phyloP scores from a whole-genome alignment of 2,888 invertebrate genomes.

The Spilosoma lubricipeda region DNA sequence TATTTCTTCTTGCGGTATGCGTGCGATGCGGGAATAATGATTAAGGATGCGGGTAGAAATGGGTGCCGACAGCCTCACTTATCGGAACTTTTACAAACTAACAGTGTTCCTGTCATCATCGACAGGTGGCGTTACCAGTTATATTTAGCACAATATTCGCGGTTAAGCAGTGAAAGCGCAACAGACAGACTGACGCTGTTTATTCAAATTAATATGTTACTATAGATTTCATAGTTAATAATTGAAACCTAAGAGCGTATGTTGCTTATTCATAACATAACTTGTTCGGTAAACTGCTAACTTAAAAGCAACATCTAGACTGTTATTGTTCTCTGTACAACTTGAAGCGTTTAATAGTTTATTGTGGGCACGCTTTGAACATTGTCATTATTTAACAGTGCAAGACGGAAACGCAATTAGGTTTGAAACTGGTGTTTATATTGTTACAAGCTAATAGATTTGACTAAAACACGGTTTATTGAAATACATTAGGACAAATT shows the following conservation, averaged over 20 bases:
- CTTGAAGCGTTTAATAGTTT: background rate
- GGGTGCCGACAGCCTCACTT: too few relatives aligned
- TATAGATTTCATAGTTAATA: background rate
- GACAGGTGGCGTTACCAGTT: too few relatives aligned
- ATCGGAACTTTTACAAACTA: too few relatives aligned
- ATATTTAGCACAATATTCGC: too few relatives aligned
- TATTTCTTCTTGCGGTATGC: too few relatives aligned
- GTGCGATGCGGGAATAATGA: too few relatives aligned
- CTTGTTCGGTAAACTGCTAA: background rate
- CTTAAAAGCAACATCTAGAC: conserved; percentile 30
- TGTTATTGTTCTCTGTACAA: conserved; percentile 43
- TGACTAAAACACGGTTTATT: background rate
- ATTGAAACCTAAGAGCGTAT: background rate
- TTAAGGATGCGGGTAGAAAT: too few relatives aligned
- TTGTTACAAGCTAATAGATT: background rate
- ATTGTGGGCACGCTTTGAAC: background rate
- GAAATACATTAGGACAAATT: too few relatives aligned
- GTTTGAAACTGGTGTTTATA: background rate
- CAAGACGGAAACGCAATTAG: background rate
- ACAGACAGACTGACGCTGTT: too few relatives aligned
- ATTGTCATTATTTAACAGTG: background rate
- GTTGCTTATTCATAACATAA: background rate
- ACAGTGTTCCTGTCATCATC: too few relatives aligned
- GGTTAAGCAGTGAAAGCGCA: too few relatives aligned
- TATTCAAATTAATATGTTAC: too few relatives aligned